phyloP scores from a whole-genome alignment of 1,140 invertebrate genomes.

The Hylyphantes graminicola region DNA sequence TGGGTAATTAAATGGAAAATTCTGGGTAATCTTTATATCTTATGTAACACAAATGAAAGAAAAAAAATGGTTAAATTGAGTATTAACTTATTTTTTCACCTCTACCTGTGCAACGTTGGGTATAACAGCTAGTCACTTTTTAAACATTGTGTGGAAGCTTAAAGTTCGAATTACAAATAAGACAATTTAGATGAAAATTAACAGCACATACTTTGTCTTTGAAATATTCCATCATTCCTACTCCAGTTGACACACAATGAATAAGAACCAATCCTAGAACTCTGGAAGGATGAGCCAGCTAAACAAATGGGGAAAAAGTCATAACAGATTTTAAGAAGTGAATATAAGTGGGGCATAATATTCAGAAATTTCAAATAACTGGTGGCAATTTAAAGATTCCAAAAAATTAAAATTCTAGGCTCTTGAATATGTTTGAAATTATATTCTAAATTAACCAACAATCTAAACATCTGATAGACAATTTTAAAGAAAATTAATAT shows the following conservation, averaged over 20 bases:
- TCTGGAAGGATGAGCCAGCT: slow-evolving; percentile 79
- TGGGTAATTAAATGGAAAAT: no score
- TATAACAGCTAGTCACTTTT: no score
- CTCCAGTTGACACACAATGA: slow-evolving; percentile 88
- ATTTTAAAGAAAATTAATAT: background rate
- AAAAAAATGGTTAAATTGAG: no score
- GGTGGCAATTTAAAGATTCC: background rate
- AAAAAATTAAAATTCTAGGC: background rate
- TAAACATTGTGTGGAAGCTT: background rate
- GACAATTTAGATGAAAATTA: background rate
- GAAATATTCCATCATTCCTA: slow-evolving; percentile 87
- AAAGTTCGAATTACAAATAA: background rate
- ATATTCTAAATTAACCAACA: background rate
- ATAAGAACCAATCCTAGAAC: slow-evolving; percentile 84
- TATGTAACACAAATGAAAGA: no score
- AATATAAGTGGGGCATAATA: background rate
- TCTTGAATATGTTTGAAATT: no score
- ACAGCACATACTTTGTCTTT: slow-evolving; percentile 77
- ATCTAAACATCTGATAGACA: no score
- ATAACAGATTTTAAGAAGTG: background rate
- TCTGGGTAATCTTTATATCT: no score
- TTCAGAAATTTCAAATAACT: slow-evolving; percentile 1
- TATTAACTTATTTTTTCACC: no score
- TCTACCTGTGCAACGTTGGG: no score
- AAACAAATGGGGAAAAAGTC: slow-evolving; percentile 29